phyloP scores from a whole-genome alignment of 2,113 vertebrate species.

The Stomatorhinus ivindoensis region DNA sequence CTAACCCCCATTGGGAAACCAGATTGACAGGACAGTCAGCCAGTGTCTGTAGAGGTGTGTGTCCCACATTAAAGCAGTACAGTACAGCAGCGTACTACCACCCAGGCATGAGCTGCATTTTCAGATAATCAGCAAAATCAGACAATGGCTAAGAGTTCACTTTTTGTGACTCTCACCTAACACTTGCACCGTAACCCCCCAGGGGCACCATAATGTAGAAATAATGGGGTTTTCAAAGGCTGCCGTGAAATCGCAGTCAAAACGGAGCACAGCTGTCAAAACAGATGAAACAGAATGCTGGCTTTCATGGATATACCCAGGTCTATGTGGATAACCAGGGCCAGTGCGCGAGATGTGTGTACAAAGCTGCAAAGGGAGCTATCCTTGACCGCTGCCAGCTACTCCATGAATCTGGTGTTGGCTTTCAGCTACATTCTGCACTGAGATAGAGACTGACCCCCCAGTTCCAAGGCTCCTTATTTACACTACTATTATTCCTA shows the following conservation, averaged over 20 bases:
- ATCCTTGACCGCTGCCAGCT: conserved; percentile 15
- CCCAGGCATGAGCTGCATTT: background rate
- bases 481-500: conserved; percentile 23
- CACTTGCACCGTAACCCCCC: background rate
- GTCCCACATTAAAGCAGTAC: background rate
- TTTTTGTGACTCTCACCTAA: background rate
- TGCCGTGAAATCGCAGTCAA: background rate
- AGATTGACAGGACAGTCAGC: background rate
- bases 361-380: background rate
- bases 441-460: background rate
- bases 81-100: background rate
- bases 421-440: conserved; percentile 28
- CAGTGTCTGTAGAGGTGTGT: background rate
- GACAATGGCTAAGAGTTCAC: background rate
- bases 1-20: background rate
- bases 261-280: background rate
- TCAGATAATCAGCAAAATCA: background rate
- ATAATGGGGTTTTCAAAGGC: background rate
- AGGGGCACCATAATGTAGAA: background rate
- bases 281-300: background rate
- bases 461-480: background rate
- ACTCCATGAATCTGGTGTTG: conserved; percentile 26
- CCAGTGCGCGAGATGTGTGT: background rate
- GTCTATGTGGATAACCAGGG: background rate
- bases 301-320: background rate